Conservation (phyloP, 2,888 invertebrate genomes). For the Lithophane ornitopus region DNA sequence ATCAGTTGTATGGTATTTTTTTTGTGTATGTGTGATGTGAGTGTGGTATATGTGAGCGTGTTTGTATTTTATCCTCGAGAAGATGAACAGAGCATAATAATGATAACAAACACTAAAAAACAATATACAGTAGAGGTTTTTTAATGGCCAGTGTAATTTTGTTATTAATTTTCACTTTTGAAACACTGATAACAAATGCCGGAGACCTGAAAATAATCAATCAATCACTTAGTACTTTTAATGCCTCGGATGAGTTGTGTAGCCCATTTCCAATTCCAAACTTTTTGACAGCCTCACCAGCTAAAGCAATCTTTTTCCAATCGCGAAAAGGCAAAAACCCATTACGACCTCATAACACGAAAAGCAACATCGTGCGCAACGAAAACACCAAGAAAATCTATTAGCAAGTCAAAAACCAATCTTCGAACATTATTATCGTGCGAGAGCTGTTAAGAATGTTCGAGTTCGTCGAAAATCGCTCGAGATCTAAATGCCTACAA, state of each 20-base stretch:
- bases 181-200: neutral
- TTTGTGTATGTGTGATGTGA: too few relatives aligned
- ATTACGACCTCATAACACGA: conserved; percentile 53
- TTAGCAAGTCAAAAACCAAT: conserved; percentile 67
- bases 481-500: conserved; percentile 76
- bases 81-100: neutral
- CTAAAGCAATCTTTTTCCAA: conserved; percentile 46
- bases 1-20: too few relatives aligned
- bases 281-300: conserved; percentile 12
- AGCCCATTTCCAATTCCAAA: conserved; percentile 26
- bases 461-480: conserved; percentile 44
- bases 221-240: neutral
- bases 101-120: neutral
- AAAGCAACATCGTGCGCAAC: conserved; percentile 37
- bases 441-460: conserved; percentile 70
- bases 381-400: conserved; percentile 58
- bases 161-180: too few relatives aligned
- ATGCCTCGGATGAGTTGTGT: neutral
- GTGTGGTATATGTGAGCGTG: neutral
- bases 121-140: too few relatives aligned
- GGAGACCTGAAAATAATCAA: neutral
- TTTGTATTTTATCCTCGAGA: neutral
- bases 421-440: conserved; percentile 65
- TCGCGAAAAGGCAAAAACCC: conserved; percentile 40
- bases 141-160: neutral